Conservation (phyloP, 2,113 vertebrate genomes). For the Spea bombifrons region DNA sequence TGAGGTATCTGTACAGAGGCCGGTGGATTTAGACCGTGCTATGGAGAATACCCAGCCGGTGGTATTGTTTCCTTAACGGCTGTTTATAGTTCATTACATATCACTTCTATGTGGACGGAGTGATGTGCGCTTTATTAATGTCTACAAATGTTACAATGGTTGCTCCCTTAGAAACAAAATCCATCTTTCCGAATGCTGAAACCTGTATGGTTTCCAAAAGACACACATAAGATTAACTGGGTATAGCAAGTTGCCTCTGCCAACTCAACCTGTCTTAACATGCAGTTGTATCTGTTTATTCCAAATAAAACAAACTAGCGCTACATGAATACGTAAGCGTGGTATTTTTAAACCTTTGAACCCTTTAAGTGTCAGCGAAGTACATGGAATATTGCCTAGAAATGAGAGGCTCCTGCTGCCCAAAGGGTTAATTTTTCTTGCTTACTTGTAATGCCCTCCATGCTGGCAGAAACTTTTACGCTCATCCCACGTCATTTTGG, state of each 20-base stretch:
- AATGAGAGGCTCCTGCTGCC: neutral
- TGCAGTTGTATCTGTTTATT: neutral
- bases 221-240: neutral
- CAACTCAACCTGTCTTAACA: neutral
- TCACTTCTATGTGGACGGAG: too few relatives aligned
- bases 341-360: neutral
- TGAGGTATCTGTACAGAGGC: too few relatives aligned
- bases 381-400: neutral
- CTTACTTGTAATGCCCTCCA: constrained; percentile 49
- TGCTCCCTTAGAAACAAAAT: neutral
- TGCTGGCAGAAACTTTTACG: constrained; percentile 55
- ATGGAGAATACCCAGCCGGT: too few relatives aligned
- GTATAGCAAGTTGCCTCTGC: neutral
- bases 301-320: constrained; percentile 47
- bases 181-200: neutral
- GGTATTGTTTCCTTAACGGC: too few relatives aligned
- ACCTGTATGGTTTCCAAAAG: neutral
- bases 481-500: constrained; percentile 31
- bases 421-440: neutral
- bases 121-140: neutral
- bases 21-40: too few relatives aligned
- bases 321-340: neutral
- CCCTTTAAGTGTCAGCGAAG: neutral
- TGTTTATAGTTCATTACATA: too few relatives aligned
- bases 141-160: neutral